Conservation (phyloP, 2,888 invertebrate species). For the Alentia gelatinosa region DNA sequence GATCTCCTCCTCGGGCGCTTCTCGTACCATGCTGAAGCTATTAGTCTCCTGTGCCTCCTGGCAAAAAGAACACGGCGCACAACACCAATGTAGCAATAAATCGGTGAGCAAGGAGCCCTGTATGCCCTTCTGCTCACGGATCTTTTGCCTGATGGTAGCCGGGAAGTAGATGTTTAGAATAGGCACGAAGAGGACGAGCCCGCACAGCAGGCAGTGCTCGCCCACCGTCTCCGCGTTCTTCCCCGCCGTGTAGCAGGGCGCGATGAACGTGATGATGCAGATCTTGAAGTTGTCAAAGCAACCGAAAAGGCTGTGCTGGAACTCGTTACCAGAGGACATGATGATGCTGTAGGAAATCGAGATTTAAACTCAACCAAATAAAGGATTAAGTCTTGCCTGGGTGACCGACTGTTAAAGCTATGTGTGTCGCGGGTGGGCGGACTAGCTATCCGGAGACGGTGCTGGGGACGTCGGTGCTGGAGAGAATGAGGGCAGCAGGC, state of each 20-base stretch:
- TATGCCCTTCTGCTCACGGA: conserved; percentile 73
- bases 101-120: conserved; percentile 70
- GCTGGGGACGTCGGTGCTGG: background rate
- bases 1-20: background rate
- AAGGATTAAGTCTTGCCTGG: no score
- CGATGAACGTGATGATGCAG: conserved; percentile 75
- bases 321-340: conserved; percentile 44
- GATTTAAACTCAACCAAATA: no score
- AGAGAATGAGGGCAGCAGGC: background rate
- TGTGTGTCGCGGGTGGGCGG: background rate
- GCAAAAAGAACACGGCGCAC: conserved; percentile 70
- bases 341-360: background rate
- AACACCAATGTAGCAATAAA: conserved; percentile 70
- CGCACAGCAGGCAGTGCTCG: conserved; percentile 75
- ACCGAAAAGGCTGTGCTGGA: conserved; percentile 73
- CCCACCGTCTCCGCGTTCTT: conserved; percentile 78
- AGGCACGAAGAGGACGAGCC: conserved; percentile 70
- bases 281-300: conserved; percentile 77
- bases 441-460: no score
- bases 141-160: conserved; percentile 71
- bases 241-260: conserved; percentile 78
- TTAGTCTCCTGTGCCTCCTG: conserved; percentile 71
- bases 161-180: conserved; percentile 68
- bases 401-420: background rate
- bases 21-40: conserved; percentile 19